A percentile compares a stretch with the other conserved stretches of the same genome.
Evolutionary conservation across 2,888 invertebrate species (phyloP).

Genomic region (Drosophila ezoana): DNA sequence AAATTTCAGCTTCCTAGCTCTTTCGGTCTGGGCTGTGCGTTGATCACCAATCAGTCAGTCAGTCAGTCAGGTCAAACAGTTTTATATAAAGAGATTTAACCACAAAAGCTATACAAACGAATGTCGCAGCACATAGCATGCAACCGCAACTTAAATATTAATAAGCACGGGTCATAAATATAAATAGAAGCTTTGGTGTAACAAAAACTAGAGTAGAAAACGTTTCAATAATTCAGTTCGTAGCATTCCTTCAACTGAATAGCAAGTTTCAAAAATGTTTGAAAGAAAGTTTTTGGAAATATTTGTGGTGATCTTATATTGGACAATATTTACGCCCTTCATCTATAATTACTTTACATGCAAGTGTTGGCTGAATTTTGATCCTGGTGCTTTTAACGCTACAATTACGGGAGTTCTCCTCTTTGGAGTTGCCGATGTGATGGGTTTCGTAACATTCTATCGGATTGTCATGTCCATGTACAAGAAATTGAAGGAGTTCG

Average conservation of each 20-base stretch:
- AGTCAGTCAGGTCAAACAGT: too few relatives aligned
- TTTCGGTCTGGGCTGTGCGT: too few relatives aligned
- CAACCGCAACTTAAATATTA: background rate
- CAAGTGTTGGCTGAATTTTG: background rate
- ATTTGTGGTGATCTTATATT: constrained; percentile 20
- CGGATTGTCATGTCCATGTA: constrained; percentile 21
- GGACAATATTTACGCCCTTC: constrained; percentile 10
- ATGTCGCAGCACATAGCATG: too few relatives aligned
- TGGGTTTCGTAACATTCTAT: constrained; percentile 6
- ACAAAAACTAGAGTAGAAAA: background rate
- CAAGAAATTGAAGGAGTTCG: background rate
- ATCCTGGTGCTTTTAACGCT: constrained; percentile 8
- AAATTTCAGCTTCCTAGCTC: too few relatives aligned
- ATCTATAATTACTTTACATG: background rate
- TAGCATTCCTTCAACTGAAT: background rate
- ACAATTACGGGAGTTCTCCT: constrained; percentile 19
- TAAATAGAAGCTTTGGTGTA: background rate
- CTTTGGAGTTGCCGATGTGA: constrained; percentile 8
- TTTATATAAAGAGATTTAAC: too few relatives aligned
- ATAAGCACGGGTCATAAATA: too few relatives aligned
- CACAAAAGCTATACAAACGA: too few relatives aligned
- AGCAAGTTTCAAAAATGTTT: constrained; percentile 24
- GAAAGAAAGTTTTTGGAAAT: constrained; percentile 34
- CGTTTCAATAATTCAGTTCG: constrained; percentile 5
- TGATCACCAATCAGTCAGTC: too few relatives aligned